Percentiles rank a stretch among this genome's conserved stretches.
phyloP scores from a whole-genome alignment of 1,140 invertebrate genomes.

The Melitaea cinxia region DNA sequence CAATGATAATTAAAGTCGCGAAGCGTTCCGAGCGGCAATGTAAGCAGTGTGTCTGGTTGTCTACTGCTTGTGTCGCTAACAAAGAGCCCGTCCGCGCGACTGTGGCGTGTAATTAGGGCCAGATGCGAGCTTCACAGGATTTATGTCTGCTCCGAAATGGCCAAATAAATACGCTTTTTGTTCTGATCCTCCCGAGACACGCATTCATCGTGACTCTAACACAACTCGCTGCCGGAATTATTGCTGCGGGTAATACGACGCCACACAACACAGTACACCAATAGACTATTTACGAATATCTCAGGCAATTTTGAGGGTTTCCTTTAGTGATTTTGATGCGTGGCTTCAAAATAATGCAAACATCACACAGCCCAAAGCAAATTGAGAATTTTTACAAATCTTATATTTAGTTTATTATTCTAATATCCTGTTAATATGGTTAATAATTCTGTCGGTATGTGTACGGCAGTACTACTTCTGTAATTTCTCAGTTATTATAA shows the following conservation, averaged over 20 bases:
- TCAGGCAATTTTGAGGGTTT: no score
- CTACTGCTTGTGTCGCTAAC: background rate
- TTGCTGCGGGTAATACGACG: background rate
- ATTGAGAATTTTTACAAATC: no score
- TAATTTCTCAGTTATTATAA: no score
- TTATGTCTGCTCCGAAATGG: constrained; percentile 11
- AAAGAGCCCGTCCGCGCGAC: background rate
- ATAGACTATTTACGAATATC: background rate
- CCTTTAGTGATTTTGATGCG: no score
- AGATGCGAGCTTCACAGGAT: constrained; percentile 6
- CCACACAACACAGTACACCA: no score
- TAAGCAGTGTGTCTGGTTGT: background rate
- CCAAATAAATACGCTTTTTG: constrained; percentile 11
- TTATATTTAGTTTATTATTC: no score
- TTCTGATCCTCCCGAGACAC: background rate
- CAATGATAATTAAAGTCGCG: constrained; percentile 3
- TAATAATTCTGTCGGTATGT: no score
- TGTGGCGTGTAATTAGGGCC: background rate
- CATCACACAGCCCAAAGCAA: no score
- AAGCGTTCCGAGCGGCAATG: background rate
- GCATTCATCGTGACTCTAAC: background rate
- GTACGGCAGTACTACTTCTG: no score
- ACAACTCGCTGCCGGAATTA: background rate
- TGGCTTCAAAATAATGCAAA: no score
- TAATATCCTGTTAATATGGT: no score